Evolutionary conservation across 2,113 vertebrate species (phyloP), one percentile per base, ranked within the genome.

Genomic region (Dicerorhinus sumatrensis): DNA sequence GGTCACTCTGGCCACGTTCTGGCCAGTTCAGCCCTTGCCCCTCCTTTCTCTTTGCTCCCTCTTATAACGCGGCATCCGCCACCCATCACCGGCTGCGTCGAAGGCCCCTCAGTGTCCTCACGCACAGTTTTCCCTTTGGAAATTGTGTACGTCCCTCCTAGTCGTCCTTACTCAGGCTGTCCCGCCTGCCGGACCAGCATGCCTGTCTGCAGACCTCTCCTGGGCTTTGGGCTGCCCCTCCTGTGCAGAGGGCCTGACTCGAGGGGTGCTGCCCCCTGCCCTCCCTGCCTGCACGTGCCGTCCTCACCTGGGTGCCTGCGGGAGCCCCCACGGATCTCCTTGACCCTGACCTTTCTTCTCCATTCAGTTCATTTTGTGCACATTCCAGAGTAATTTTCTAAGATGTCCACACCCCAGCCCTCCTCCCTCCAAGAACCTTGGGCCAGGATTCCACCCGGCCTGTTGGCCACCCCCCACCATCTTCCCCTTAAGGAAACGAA

Each of bases 241-340:
- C 14, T n/a, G 48, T 16, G 29, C 33, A 8, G 14, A 27, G 65
- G 12, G 33, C 31, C 67, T 36, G 39, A 27, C 51, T 54, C 17
- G 25, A 11, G 39, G 76, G 54, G 9, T 73, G 51, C n/a, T 2
- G 46, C 69, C 42, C 29, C 51, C 81, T 25, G 62, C 87, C 83
- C 65, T 72, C 81, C 8, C 42, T 27, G 6, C 39, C 75, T 56
- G 77, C 93, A 89, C 93, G 94, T 97, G 92, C 25, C 3, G 3
- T 10, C 46, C 63, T 33, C 18, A 16, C 54, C 31, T 21, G 6
- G 13, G 1, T 82, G 67, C 39, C 65, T 27, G 16, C 10, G 4
- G 36, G 8, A 20, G 39, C 81, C n/a, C 75, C 46, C 31, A 8
- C 72, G n/a, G 5, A 8, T 5, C 39, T 46, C 46, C 72, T 69